A percentile compares a stretch with the other conserved stretches of the same genome.
phyloP scores from a whole-genome alignment of 2,113 vertebrate species.

The Centropus unirufus region DNA sequence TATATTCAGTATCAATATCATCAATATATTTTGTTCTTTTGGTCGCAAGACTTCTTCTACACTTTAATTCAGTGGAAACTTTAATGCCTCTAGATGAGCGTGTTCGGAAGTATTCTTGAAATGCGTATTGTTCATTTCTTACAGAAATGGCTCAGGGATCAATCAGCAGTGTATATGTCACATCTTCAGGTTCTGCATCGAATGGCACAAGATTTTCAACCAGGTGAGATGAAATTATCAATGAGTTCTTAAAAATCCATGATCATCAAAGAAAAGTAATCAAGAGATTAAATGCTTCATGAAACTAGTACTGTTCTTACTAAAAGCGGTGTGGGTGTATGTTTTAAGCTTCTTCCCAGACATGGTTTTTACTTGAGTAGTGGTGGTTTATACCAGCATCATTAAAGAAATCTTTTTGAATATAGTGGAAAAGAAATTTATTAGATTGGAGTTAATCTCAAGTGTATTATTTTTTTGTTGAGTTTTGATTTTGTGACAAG shows the following conservation, averaged over 20 bases:
- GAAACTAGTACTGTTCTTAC: neutral
- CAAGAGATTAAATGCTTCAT: neutral
- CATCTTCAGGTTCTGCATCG: slow-evolving; percentile 84
- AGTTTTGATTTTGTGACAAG: neutral
- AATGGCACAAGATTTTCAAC: slow-evolving; percentile 90
- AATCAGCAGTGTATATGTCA: slow-evolving; percentile 91
- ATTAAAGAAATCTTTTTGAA: neutral
- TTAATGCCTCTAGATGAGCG: neutral
- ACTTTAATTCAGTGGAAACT: neutral
- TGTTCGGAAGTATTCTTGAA: neutral
- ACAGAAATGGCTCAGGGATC: slow-evolving; percentile 98
- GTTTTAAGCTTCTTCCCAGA: neutral
- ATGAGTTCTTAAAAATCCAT: neutral
- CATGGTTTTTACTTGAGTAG: neutral
- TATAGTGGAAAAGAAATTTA: neutral
- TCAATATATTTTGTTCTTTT: neutral
- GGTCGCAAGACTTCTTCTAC: neutral
- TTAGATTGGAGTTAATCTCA: neutral
- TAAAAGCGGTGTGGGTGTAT: neutral
- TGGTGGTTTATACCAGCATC: neutral
- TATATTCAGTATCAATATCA: too few relatives aligned
- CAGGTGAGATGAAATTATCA: slow-evolving; percentile 77
- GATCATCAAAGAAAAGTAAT: neutral
- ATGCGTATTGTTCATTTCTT: neutral
- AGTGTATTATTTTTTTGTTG: neutral